A percentile compares a stretch with the other conserved stretches of the same genome.
These are phyloP conservation scores for Ichneumoninae sp. DNA, from an alignment of 2,888 invertebrate genomes.

Conservation along the genomic window DNA sequence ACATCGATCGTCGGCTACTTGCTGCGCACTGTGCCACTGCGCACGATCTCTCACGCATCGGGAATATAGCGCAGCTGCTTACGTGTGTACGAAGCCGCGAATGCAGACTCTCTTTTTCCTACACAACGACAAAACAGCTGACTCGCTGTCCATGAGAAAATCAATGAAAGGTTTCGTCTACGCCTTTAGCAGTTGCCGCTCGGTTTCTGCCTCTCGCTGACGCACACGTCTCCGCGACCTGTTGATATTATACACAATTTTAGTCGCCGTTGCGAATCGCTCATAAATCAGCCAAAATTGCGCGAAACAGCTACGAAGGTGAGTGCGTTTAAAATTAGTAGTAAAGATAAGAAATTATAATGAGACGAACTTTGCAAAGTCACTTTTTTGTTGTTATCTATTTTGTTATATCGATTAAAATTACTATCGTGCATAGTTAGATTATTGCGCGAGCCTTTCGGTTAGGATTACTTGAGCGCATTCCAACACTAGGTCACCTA, in stretches of 20 bases:
- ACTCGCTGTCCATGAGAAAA: slow-evolving; percentile 20
- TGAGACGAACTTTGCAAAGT: background rate
- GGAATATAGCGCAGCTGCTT: background rate
- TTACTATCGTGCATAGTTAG: background rate
- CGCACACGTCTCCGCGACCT: slow-evolving; percentile 33
- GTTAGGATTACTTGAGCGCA: background rate
- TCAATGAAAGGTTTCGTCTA: slow-evolving; percentile 34
- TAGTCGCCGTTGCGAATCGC: background rate
- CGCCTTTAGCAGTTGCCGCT: slow-evolving; percentile 32
- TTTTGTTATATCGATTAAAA: background rate
- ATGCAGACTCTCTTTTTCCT: background rate
- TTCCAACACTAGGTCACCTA: slow-evolving; percentile 1
- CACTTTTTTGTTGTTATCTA: background rate
- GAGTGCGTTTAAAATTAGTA: background rate
- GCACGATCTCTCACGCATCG: background rate
- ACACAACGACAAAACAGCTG: slow-evolving; percentile 3
- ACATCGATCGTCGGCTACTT: slow-evolving; percentile 6
- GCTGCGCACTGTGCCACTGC: background rate
- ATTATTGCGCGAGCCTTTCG: background rate
- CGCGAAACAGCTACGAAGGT: slow-evolving; percentile 40
- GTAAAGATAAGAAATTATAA: background rate
- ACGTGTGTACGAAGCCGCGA: too few relatives aligned
- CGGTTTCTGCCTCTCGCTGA: background rate
- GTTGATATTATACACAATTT: slow-evolving; percentile 28
- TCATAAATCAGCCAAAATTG: slow-evolving; percentile 32